phyloP scores from a whole-genome alignment of 2,113 vertebrate species.

The Acinonyx jubatus region DNA sequence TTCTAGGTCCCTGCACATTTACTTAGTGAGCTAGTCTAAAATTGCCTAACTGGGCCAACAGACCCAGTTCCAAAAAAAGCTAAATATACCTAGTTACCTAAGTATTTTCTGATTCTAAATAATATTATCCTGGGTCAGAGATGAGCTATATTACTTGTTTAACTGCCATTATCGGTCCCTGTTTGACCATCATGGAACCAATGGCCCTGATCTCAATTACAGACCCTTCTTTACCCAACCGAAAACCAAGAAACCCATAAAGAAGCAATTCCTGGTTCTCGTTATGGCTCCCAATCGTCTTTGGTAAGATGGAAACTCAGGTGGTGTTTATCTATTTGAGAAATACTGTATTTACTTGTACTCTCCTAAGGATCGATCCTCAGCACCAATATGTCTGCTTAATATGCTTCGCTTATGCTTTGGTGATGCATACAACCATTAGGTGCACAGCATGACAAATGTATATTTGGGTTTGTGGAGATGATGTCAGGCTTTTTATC shows the following conservation, averaged over 20 bases:
- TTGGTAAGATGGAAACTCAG: conserved; percentile 38
- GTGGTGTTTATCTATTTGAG: conserved; percentile 51
- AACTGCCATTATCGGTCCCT: conserved; percentile 8
- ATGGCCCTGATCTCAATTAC: conserved; percentile 42
- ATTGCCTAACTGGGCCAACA: conserved; percentile 45
- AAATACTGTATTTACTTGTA: conserved; percentile 69
- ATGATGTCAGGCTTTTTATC: background rate
- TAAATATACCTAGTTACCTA: conserved; percentile 50
- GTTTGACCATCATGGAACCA: conserved; percentile 16
- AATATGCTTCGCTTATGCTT: conserved; percentile 40
- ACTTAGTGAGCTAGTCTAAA: conserved; percentile 57
- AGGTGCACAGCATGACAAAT: conserved; percentile 52
- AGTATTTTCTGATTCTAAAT: conserved; percentile 24
- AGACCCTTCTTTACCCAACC: conserved; percentile 32
- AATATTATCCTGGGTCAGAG: conserved; percentile 17
- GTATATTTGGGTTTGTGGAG: background rate
- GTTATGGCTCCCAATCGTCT: conserved; percentile 50
- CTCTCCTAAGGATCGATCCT: conserved; percentile 20
- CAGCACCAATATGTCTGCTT: conserved; percentile 41
- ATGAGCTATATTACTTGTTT: background rate
- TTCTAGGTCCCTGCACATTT: conserved; percentile 19
- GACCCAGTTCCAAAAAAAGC: background rate
- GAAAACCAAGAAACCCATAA: conserved; percentile 49
- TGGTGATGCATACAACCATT: background rate
- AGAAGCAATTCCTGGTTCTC: conserved; percentile 46